A percentile compares a stretch with the other conserved stretches of the same genome.
Evolutionary conservation across 1,140 invertebrate species (phyloP).

Genomic region (Diuraphis noxia): DNA sequence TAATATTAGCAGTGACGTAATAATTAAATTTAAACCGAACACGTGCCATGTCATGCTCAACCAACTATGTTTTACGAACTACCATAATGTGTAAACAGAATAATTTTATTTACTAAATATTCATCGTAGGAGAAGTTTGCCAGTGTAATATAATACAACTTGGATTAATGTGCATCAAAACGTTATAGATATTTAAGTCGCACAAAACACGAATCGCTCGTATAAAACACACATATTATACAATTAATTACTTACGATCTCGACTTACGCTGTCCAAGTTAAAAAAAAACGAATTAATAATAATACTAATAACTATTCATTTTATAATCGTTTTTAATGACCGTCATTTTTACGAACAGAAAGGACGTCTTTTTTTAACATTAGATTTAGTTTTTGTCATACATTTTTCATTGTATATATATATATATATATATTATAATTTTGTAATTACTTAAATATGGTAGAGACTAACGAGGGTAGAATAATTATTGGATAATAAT

Average conservation of each 20-base stretch:
- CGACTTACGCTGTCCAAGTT: background rate
- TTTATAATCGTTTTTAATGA: background rate
- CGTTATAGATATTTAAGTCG: background rate
- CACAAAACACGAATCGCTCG: background rate
- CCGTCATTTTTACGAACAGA: background rate
- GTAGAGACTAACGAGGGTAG: background rate
- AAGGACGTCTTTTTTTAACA: background rate
- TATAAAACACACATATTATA: background rate
- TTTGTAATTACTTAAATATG: background rate
- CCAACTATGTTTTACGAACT: background rate
- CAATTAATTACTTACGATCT: background rate
- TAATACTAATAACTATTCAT: background rate
- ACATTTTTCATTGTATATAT: background rate
- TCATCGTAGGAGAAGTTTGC: conserved; percentile 6
- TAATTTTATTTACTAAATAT: background rate
- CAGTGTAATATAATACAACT: background rate
- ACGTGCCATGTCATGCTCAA: background rate
- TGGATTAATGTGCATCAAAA: background rate
- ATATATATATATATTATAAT: background rate
- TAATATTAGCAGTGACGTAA: background rate
- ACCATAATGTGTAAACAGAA: background rate
- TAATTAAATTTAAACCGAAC: background rate
- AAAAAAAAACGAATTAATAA: background rate
- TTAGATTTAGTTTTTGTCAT: background rate
- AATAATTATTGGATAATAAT: background rate